Conservation (phyloP, 2,113 vertebrate genomes). For the Perccottus glenii region DNA sequence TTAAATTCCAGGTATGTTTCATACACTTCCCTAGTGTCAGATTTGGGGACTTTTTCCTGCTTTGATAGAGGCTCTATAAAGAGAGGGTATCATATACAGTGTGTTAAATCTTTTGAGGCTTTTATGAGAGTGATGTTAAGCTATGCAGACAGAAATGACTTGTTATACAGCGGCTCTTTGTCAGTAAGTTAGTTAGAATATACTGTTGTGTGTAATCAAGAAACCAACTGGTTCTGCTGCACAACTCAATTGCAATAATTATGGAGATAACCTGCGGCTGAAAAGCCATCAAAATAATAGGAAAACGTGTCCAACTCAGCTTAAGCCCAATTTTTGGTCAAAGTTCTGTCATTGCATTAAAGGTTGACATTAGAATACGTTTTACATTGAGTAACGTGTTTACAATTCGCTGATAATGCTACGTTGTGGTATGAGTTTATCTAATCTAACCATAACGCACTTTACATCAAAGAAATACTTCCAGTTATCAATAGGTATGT, state of each 20-base stretch:
- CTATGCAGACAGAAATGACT: not conserved
- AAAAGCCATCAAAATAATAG: not conserved
- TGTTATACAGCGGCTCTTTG: not conserved
- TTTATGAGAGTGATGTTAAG: not conserved
- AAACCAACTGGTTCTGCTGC: not conserved
- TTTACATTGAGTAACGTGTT: slow-evolving; percentile 2
- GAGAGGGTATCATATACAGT: not conserved
- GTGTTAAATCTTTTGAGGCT: not conserved
- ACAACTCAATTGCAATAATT: not conserved
- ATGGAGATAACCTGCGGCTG: not conserved
- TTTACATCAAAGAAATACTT: slow-evolving; percentile 3
- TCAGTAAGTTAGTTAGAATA: too few relatives aligned
- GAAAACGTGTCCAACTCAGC: not conserved
- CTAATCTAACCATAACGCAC: slow-evolving; percentile 12
- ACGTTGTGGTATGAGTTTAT: slow-evolving; percentile 17
- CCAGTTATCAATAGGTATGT: not conserved
- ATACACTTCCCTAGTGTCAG: not conserved
- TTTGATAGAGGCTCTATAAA: not conserved
- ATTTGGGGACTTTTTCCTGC: slow-evolving; percentile 3
- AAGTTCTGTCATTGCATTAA: not conserved
- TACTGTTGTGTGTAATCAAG: not conserved
- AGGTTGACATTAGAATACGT: not conserved
- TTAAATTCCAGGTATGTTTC: slow-evolving; percentile 39
- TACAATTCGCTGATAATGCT: slow-evolving; percentile 1
- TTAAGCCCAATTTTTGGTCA: not conserved